phyloP scores from a whole-genome alignment of 2,888 invertebrate genomes.

The Scaptomyza reducta region DNA sequence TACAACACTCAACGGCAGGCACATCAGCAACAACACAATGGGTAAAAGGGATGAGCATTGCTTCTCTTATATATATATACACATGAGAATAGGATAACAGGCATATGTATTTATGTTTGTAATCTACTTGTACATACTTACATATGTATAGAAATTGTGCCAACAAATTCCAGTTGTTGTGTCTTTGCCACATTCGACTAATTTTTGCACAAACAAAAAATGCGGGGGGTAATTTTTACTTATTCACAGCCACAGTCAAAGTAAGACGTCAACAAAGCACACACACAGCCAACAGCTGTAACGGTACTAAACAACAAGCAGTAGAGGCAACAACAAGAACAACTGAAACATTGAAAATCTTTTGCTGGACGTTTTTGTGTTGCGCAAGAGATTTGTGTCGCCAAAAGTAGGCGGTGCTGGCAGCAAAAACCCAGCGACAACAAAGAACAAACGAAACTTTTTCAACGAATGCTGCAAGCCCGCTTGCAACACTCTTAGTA shows the following conservation, averaged over 20 bases:
- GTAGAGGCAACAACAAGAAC: conserved; percentile 35
- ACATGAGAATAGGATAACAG: conserved; percentile 10
- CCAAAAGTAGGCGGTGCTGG: conserved; percentile 49
- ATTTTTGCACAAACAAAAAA: conserved; percentile 67
- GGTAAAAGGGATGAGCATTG: conserved; percentile 12
- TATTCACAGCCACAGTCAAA: conserved; percentile 11
- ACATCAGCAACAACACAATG: conserved; percentile 32
- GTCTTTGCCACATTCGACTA: conserved; percentile 53
- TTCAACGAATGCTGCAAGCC: conserved; percentile 42
- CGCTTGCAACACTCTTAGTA: conserved; percentile 42
- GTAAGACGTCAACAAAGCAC: conserved; percentile 39
- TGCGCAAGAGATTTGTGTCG: conserved; percentile 74
- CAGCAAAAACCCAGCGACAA: neutral
- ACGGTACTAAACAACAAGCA: conserved; percentile 73
- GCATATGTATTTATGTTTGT: neutral
- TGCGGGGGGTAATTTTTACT: conserved; percentile 12
- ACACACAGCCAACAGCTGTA: conserved; percentile 65
- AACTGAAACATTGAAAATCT: conserved; percentile 37
- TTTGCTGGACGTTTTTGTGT: conserved; percentile 30
- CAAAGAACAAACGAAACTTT: conserved; percentile 40
- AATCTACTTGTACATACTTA: conserved; percentile 1
- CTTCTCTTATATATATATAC: neutral
- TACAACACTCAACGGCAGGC: conserved; percentile 50
- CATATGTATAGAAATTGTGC: conserved; percentile 27
- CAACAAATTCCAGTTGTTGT: conserved; percentile 62